Conservation (phyloP, 1,140 invertebrate species). For the Eupeodes corollae region DNA sequence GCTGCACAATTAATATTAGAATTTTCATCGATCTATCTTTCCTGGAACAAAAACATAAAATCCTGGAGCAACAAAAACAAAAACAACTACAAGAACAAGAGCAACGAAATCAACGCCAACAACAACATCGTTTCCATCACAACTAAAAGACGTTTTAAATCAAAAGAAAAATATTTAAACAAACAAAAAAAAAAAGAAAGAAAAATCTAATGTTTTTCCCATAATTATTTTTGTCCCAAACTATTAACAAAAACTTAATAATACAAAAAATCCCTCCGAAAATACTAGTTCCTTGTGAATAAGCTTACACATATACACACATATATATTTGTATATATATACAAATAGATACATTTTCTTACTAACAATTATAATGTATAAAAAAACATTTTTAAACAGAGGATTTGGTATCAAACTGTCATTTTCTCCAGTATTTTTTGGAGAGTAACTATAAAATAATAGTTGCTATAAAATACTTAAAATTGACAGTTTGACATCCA, state of each 20-base stretch:
- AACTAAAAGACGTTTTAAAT: conserved; percentile 20
- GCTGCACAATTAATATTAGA: conserved; percentile 44
- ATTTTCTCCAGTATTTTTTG: too few species aligned
- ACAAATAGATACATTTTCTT: too few species aligned
- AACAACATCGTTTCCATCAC: conserved; percentile 30
- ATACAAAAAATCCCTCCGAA: too few species aligned
- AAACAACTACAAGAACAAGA: conserved; percentile 34
- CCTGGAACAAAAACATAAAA: conserved; percentile 65
- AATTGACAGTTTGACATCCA: too few species aligned
- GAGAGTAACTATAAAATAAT: too few species aligned
- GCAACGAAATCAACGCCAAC: conserved; percentile 27
- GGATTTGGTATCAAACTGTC: too few species aligned
- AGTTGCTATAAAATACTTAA: too few species aligned
- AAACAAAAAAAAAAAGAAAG: conserved; percentile 13
- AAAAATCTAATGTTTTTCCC: conserved; percentile 6
- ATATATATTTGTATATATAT: too few species aligned
- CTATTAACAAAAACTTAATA: conserved; percentile 1
- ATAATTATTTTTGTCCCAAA: conserved; percentile 5
- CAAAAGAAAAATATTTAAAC: conserved; percentile 7
- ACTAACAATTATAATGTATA: too few species aligned
- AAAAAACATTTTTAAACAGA: too few species aligned
- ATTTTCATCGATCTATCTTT: conserved; percentile 65
- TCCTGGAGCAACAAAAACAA: conserved; percentile 43
- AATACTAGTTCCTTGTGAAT: too few species aligned
- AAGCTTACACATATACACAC: too few species aligned